Evolutionary conservation across 2,113 vertebrate species (phyloP).

Genomic region (Poeciliopsis prolifica): DNA sequence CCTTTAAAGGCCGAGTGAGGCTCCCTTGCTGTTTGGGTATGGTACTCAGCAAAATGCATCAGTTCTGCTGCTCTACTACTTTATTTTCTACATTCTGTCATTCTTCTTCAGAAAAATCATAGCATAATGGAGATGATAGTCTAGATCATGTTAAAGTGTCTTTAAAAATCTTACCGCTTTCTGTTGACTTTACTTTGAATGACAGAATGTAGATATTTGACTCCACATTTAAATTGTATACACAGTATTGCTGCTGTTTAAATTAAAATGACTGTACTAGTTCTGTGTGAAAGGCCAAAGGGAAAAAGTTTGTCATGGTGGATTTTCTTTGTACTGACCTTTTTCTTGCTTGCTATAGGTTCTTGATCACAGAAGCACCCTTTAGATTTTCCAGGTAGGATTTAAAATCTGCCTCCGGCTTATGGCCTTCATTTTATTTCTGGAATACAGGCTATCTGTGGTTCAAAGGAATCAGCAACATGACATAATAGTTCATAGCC

Average conservation of each 20-base stretch:
- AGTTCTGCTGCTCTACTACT: conserved; percentile 25
- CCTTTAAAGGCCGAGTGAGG: conserved; percentile 48
- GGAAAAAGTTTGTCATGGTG: conserved; percentile 49
- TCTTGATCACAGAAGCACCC: conserved; percentile 66
- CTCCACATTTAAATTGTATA: conserved; percentile 34
- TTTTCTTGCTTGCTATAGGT: conserved; percentile 48
- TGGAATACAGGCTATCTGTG: conserved; percentile 20
- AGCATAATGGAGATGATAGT: conserved; percentile 39
- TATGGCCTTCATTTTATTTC: conserved; percentile 55
- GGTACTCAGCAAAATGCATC: conserved; percentile 30
- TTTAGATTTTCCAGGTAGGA: conserved; percentile 57
- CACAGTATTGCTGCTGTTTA: conserved; percentile 30
- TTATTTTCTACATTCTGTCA: conserved; percentile 31
- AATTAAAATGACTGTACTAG: conserved; percentile 52
- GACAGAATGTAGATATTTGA: conserved; percentile 47
- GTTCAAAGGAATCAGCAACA: conserved; percentile 23
- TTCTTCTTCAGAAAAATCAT: conserved; percentile 23
- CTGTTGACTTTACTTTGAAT: conserved; percentile 54
- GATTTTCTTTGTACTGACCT: conserved; percentile 33
- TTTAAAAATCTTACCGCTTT: conserved; percentile 38
- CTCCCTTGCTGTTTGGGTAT: conserved; percentile 39
- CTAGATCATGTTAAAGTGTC: conserved; percentile 39
- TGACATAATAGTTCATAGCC: conserved; percentile 6
- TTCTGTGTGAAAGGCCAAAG: conserved; percentile 51
- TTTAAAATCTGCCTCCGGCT: conserved; percentile 57